Conservation (phyloP, 1,140 invertebrate species). For the Drosophila pruinosa region DNA sequence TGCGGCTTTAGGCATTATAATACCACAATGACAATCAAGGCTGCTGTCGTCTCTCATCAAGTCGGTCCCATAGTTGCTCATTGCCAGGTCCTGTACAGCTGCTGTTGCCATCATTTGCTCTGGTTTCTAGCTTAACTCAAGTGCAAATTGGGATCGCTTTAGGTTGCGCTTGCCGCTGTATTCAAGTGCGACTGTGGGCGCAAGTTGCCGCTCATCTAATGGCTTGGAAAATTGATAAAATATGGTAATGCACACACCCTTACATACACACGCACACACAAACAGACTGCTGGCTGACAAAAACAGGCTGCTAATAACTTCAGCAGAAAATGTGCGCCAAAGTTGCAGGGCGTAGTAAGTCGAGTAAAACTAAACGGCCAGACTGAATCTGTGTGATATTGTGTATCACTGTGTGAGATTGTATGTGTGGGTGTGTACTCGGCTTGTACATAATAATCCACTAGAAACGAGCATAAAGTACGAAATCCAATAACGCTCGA, state of each 20-base stretch:
- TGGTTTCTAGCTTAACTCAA: slow-evolving; percentile 56
- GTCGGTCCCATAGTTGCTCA: slow-evolving; percentile 17
- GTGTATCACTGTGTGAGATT: slow-evolving; percentile 17
- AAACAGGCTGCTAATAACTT: slow-evolving; percentile 81
- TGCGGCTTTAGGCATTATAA: slow-evolving; percentile 42
- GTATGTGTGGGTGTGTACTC: slow-evolving; percentile 23
- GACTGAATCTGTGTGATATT: slow-evolving; percentile 17
- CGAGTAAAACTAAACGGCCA: slow-evolving; percentile 74
- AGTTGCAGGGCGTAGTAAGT: slow-evolving; percentile 79
- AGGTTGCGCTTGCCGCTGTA: slow-evolving; percentile 58
- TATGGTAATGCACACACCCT: slow-evolving; percentile 76
- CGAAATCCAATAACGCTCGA: slow-evolving; percentile 79
- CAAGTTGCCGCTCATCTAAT: slow-evolving; percentile 81
- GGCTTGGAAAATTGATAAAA: slow-evolving; percentile 82
- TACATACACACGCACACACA: slow-evolving; percentile 17
- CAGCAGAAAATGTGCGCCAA: slow-evolving; percentile 79
- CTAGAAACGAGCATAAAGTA: slow-evolving; percentile 76
- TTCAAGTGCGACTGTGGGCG: slow-evolving; percentile 78
- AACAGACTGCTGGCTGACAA: slow-evolving; percentile 63
- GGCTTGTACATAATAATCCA: slow-evolving; percentile 78
- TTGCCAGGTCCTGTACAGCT: slow-evolving; percentile 25
- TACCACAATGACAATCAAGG: slow-evolving; percentile 48
- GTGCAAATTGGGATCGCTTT: slow-evolving; percentile 78
- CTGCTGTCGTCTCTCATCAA: slow-evolving; percentile 54
- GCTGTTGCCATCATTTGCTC: slow-evolving; percentile 36